Evolutionary conservation across 1,140 invertebrate species (phyloP), one percentile per base, ranked within the genome.

Genomic region (Drosophila santomea): DNA sequence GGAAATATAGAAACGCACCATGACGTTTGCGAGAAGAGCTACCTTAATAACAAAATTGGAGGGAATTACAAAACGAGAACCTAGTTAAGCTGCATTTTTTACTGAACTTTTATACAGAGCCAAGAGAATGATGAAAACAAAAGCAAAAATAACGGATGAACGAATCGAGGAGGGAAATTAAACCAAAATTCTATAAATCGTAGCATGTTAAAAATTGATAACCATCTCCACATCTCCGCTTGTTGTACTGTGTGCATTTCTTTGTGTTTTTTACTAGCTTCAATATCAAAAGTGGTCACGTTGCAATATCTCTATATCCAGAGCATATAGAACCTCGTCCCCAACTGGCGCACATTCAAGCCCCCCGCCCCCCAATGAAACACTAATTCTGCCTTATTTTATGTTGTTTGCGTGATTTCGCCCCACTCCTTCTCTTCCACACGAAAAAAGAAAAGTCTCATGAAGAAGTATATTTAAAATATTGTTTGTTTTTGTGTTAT

Each of bases 21-120:
- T 59, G 68, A 64, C 80, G 74, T 76, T 64, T 71, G 32, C 17
- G 51, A 78, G 60, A 67, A 20, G 48, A 68, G 38, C 48, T 68
- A 68, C 64, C 58, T 71, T 72, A 41, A 75, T 62, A 77, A 59
- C 55, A 62, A 60, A 64, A 67, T 86, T 73, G 83, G 74, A 83
- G 75, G 41, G 45, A 82, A 86, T 75, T 90, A 81, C 68, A 63
- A 63, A 64, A 48, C 36, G 51, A 74, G 61, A 74, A 88, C 57
- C 82, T 91, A 91, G 88, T 89, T 91, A 91, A 91, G 88, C 77
- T 80, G 84, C 88, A 91, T 91, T 91, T 91, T 91, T 91, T 91
- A 91, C 88, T 91, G 88, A 91, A 91, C 83, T 91, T 91, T 91
- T 91, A 88, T 89, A 89, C 85, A 80, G 77, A 89, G 78, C 73